Base-by-base conservation (phyloP, 1,140 invertebrate genomes). In the Nasonia vitripennis region DNA sequence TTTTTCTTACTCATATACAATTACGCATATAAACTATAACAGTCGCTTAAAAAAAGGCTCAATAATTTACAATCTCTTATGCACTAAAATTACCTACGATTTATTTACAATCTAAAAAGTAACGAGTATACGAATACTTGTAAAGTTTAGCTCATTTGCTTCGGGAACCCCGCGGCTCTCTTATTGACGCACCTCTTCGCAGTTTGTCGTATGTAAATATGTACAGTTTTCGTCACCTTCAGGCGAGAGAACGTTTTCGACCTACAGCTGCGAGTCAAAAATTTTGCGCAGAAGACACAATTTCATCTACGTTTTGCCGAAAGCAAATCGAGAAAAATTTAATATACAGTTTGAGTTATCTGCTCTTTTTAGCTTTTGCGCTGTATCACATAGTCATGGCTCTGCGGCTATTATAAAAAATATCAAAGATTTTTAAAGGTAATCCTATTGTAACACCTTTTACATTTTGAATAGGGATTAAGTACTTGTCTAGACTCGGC, bases 371-470 rank as follows among this genome's bases (percentile, higher is more conserved):
- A 4, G 23, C 62, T 71, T 11, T 71, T 31, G 41, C 48, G 23
- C 48, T 34, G 45, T 73, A 81, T 81, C 80, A 73, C 80, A 81
- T 55, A 10, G 68, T 23, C 41, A 73, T 48, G 37, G 78, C n/a
- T 71, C 68, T 45, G 5, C 23, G 34, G 20, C 37, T 70, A 31
- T n/a, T 71, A 71, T 48, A 48, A 48, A 81, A 31, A 62, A 62
- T 6, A 6, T 62, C 17, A 62, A 20, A n/a, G 55, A 62, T n/a
- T 62, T 62, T 20, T 20, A 62, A 62, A 55, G 51, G 14, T 14
- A 55, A 5, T 17, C 17, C 51, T 37, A 37, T 55, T 55, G 12
- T 5, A 55, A n/a, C 6, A 62, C 6, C 55, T n/a, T 55, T 17
- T 55, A n/a, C 20, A 62, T 62, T 62, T 62, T 62, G 17, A n/a